phyloP scores from a whole-genome alignment of 2,888 invertebrate genomes.

The Drosophila buzzatii region DNA sequence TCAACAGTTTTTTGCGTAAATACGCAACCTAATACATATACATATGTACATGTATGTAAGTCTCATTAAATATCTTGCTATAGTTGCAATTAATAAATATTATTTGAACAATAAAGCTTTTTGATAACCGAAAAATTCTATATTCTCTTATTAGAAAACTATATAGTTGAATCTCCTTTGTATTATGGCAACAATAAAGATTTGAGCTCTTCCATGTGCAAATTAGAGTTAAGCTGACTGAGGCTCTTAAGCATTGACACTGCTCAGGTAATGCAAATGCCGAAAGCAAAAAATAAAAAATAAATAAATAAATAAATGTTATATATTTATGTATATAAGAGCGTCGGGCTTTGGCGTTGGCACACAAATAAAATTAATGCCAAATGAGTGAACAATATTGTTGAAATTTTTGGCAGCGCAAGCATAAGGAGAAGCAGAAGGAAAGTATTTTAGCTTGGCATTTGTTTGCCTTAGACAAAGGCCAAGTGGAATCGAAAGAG shows the following conservation, averaged over 20 bases:
- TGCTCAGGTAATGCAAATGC: constrained; percentile 40
- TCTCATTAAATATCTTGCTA: too few species aligned
- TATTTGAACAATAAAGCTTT: too few species aligned
- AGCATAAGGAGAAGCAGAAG: constrained; percentile 6
- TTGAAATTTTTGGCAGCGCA: constrained; percentile 29
- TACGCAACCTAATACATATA: too few species aligned
- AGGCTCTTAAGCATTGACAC: background rate
- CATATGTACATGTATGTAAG: too few species aligned
- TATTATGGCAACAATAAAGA: background rate
- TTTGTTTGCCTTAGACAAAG: constrained; percentile 64
- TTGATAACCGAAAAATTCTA: too few species aligned
- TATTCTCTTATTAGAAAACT: too few species aligned
- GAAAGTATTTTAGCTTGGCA: constrained; percentile 31
- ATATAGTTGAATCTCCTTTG: background rate
- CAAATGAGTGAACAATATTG: constrained; percentile 50
- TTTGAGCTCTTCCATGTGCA: background rate
- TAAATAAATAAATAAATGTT: too few species aligned
- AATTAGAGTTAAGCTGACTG: background rate
- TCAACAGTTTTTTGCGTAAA: too few species aligned
- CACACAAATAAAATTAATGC: constrained; percentile 65
- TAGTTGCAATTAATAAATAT: too few species aligned
- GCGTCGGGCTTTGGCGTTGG: constrained; percentile 38
- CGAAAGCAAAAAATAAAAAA: background rate
- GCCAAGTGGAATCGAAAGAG: constrained; percentile 53
- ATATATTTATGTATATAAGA: background rate